These are phyloP conservation scores for Micromussa lordhowensis DNA, from an alignment of 92 coral and sea anemone genomes.

Conservation along the genomic window DNA sequence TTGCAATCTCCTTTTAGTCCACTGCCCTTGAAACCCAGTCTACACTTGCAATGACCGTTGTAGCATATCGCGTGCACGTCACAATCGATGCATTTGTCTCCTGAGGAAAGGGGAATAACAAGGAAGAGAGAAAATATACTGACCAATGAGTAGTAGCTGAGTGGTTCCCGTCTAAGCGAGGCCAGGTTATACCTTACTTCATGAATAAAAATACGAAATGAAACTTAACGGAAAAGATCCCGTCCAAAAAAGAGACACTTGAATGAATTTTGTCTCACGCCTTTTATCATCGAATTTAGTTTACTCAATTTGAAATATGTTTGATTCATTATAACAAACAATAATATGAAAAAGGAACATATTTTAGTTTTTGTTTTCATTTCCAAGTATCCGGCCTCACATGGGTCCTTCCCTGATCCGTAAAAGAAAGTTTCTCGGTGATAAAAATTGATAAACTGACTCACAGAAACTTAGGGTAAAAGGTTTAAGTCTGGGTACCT, in stretches of 20 bases:
- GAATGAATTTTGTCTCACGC: no score
- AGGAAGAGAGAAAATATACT: not conserved
- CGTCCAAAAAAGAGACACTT: no score
- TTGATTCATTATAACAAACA: not conserved
- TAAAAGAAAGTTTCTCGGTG: not conserved
- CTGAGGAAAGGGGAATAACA: conserved; percentile 28
- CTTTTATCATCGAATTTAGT: no score
- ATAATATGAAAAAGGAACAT: not conserved
- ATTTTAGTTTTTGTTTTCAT: not conserved
- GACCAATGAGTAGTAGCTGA: not conserved
- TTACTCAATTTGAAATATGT: no score
- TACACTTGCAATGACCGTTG: conserved; percentile 83
- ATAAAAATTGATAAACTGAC: no score
- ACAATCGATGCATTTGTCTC: conserved; percentile 90
- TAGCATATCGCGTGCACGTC: conserved; percentile 83
- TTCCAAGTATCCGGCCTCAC: not conserved
- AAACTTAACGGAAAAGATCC: no score
- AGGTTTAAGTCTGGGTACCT: not conserved
- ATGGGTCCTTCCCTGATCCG: not conserved
- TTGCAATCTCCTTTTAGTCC: conserved; percentile 77
- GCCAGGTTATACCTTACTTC: not conserved
- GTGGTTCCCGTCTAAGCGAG: not conserved
- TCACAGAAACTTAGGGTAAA: not conserved
- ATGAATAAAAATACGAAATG: no score
- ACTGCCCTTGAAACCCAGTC: conserved; percentile 80